Base-by-base conservation (phyloP, 1,140 invertebrate genomes). In the Bathynomus jamesi region DNA sequence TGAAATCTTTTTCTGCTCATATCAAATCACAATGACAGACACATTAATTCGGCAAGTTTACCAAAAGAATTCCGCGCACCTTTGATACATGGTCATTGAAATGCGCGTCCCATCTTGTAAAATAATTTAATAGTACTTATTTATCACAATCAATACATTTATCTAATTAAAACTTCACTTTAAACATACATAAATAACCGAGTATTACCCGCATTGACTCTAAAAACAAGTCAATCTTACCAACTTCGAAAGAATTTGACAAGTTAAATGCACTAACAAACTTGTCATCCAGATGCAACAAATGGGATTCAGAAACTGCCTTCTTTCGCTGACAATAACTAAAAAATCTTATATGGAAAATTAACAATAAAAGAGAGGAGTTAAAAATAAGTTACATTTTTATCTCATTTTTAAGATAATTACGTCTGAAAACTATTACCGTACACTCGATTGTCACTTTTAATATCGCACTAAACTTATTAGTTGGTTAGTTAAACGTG, bases 61-160 rank as follows among this genome's bases (percentile, higher is more conserved):
- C n/a, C n/a, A n/a, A n/a, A n/a, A n/a, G n/a, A n/a, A n/a, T n/a
- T n/a, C n/a, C n/a, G n/a, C n/a, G n/a, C n/a, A n/a, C n/a, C n/a
- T n/a, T n/a, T n/a, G n/a, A n/a, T n/a, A n/a, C n/a, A n/a, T n/a
- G n/a, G n/a, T n/a, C n/a, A n/a, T n/a, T n/a, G n/a, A n/a, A n/a
- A n/a, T n/a, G n/a, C n/a, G n/a, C n/a, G n/a, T n/a, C n/a, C n/a
- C n/a, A n/a, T n/a, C n/a, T 5, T 53, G 40, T 53, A 53, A 53
- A 53, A 53, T 53, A 53, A 53, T 53, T 53, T 53, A 53, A 53
- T 53, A 53, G 40, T 53, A 53, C 40, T 53, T 53, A 53, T 21
- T 53, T 53, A 53, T 53, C 40, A 53, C 40, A 53, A 53, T 53
- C 11, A 53, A 53, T 53, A 53, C 40, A 53, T 17, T 53, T 17